Evolutionary conservation across 2,888 invertebrate genomes (phyloP).

Genomic region (Globia sparganii): DNA sequence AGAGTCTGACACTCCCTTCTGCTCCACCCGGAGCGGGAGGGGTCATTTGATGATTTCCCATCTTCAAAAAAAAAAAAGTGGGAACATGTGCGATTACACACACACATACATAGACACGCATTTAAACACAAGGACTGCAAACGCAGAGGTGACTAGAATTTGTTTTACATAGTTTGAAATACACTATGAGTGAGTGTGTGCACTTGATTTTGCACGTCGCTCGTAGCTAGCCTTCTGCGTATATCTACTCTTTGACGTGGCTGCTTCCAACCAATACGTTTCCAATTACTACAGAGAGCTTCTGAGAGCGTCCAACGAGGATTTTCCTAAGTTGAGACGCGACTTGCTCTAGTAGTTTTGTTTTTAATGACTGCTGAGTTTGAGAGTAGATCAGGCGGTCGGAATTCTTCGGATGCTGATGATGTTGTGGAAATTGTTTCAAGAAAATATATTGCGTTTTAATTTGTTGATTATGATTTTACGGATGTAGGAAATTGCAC

Average conservation of each 20-base stretch:
- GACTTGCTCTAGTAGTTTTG: slow-evolving; percentile 57
- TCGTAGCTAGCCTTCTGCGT: background rate
- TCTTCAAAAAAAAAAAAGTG: too few relatives aligned
- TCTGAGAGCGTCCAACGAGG: slow-evolving; percentile 57
- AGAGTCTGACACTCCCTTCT: too few relatives aligned
- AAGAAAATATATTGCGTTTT: too few relatives aligned
- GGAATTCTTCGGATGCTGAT: background rate
- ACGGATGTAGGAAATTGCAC: too few relatives aligned
- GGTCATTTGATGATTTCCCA: too few relatives aligned
- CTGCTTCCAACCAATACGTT: slow-evolving; percentile 68
- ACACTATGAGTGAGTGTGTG: too few relatives aligned
- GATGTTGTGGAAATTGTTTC: background rate
- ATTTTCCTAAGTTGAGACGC: slow-evolving; percentile 52
- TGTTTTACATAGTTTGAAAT: too few relatives aligned
- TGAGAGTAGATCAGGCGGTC: slow-evolving; percentile 26
- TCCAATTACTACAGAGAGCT: slow-evolving; percentile 72
- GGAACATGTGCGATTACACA: too few relatives aligned
- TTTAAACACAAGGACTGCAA: background rate
- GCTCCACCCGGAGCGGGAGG: too few relatives aligned
- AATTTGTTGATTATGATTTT: too few relatives aligned
- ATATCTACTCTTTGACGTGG: background rate
- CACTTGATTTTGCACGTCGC: background rate
- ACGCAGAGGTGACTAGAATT: background rate
- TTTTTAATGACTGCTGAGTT: slow-evolving; percentile 61
- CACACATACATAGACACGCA: too few relatives aligned